Percentiles rank a stretch among this genome's conserved stretches.
These are phyloP conservation scores for Bombus ignitus DNA, from an alignment of 1,140 invertebrate genomes.

Conservation along the genomic window DNA sequence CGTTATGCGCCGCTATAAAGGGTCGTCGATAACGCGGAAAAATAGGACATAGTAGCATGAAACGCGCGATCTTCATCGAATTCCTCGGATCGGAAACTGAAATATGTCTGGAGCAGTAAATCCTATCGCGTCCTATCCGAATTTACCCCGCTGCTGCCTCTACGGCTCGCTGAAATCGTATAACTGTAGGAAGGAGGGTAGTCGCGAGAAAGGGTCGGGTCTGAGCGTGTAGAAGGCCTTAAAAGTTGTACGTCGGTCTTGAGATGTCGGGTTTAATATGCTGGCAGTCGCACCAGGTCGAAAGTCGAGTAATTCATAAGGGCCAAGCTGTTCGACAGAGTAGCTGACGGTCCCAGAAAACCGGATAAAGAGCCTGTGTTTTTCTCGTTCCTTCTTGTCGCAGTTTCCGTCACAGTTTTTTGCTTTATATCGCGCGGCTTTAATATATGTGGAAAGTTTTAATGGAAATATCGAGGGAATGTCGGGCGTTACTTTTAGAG, in stretches of 20 bases:
- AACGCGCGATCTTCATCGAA: conserved; percentile 43
- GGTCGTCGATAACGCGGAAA: conserved; percentile 45
- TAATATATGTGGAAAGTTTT: conserved; percentile 42
- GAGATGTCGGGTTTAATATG: conserved; percentile 67
- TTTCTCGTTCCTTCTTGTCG: neutral
- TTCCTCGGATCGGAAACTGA: conserved; percentile 61
- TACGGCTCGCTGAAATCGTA: conserved; percentile 54
- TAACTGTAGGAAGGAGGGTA: conserved; percentile 60
- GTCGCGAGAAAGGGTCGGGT: conserved; percentile 40
- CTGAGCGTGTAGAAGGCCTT: conserved; percentile 46
- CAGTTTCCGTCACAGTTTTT: neutral
- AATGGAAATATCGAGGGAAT: conserved; percentile 19
- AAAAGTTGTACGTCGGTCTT: conserved; percentile 60
- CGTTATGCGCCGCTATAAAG: conserved; percentile 44
- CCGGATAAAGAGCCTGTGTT: conserved; percentile 19
- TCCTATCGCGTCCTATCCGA: conserved; percentile 61
- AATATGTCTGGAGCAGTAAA: conserved; percentile 70
- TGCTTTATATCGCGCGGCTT: neutral
- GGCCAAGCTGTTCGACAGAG: neutral
- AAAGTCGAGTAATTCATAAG: conserved; percentile 65
- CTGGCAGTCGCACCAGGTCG: conserved; percentile 50
- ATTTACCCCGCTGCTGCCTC: conserved; percentile 27
- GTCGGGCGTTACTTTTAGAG: neutral
- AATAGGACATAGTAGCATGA: conserved; percentile 38
- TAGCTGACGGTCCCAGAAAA: conserved; percentile 16